Base-by-base conservation (phyloP, 2,113 vertebrate species). In the Psilopogon haemacephalus region DNA sequence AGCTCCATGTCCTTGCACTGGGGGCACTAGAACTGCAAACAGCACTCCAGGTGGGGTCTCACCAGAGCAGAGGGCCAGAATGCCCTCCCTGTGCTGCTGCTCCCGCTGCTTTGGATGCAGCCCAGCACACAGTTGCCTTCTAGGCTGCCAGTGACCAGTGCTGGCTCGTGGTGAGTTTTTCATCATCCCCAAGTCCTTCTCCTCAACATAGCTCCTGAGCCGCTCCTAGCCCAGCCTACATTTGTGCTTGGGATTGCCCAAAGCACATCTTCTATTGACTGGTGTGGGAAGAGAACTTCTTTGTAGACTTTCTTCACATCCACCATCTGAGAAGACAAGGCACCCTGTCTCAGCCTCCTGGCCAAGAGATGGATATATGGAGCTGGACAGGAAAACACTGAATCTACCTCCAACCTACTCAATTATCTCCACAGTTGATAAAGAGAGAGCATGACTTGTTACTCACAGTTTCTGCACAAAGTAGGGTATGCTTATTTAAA, bases 391-490 rank as follows among this genome's bases (percentile, higher is more conserved):
- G 44, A 73, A 83, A 78, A 60, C 12, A 18, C 10, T 46, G 24
- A 65, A 56, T 46, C 38, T 48, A 35, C 30, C 32, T 89, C 27
- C 32, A 50, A 26, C 12, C 23, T 77, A 38, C 30, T 38, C 32
- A 17, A 19, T 38, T 38, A 56, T n/a, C 65, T 85, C 67, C 72
- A 69, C 21, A 50, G 58, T 24, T 62, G 35, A 44, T 14, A 48
- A 32, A 37, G 27, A 71, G 21, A 23, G 0, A 0, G 27, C 37
- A 71, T 14, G 76, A 93, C 46, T 30, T 5, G 0, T 33, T 54
- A 35, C 32, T 73, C 19, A 37, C 28, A n/a, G 54, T 46, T 63
- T 20, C 37, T 58, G 64, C 54, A 84, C 30, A 19, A 87, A 69
- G 60, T 42, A 81, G 42, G n/a, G 84, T 33, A 63, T 6, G 15